These are phyloP conservation scores for Melanostoma mellinum DNA, from an alignment of 2,888 invertebrate species.

Conservation along the genomic window DNA sequence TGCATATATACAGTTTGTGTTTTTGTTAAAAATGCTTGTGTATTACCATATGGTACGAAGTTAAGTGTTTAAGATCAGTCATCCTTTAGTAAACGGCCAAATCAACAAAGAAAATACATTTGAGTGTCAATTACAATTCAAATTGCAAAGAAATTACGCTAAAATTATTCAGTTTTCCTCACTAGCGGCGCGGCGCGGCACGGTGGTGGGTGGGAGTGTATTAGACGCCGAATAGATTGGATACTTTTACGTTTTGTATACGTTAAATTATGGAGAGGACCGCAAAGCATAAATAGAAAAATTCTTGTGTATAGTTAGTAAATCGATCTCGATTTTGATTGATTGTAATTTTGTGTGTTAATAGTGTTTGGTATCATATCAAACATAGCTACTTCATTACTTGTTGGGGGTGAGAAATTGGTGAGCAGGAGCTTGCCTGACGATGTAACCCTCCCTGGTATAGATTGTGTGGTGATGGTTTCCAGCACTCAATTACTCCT, in stretches of 20 bases:
- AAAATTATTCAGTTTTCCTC: conserved; percentile 1
- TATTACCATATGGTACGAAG: conserved; percentile 13
- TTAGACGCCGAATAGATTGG: too few species aligned
- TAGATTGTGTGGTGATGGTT: too few species aligned
- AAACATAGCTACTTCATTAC: too few species aligned
- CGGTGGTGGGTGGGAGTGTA: conserved; percentile 3
- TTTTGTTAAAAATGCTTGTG: not conserved
- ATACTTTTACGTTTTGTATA: too few species aligned
- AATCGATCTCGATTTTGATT: conserved; percentile 55
- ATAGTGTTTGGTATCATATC: not conserved
- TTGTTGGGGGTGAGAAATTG: too few species aligned
- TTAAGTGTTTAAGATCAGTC: conserved; percentile 35
- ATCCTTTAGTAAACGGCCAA: conserved; percentile 12
- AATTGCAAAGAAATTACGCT: conserved; percentile 51
- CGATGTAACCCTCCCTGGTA: too few species aligned
- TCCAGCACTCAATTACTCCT: too few species aligned
- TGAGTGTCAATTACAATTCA: conserved; percentile 55
- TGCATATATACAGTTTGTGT: conserved; percentile 19
- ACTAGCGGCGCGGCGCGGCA: not conserved
- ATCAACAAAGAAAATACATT: conserved; percentile 33
- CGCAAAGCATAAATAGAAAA: too few species aligned
- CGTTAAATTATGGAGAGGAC: too few species aligned
- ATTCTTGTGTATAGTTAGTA: conserved; percentile 33
- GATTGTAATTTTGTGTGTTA: conserved; percentile 31
- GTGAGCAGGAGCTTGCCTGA: too few species aligned